These are phyloP conservation scores for Trinectes maculatus DNA, from an alignment of 2,113 vertebrate genomes.

Conservation along the genomic window DNA sequence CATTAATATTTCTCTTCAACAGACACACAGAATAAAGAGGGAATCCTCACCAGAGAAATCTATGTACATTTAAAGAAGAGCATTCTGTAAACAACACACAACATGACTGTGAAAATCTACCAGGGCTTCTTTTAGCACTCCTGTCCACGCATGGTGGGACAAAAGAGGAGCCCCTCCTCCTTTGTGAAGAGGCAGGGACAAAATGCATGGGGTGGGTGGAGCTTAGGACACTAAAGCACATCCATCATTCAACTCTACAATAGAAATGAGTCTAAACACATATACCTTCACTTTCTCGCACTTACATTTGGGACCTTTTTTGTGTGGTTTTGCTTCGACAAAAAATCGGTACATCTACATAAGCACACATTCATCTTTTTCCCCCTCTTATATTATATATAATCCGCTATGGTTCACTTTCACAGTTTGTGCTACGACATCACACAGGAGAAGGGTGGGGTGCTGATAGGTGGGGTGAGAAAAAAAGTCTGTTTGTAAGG, in stretches of 20 bases:
- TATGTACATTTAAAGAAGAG: slow-evolving; percentile 90
- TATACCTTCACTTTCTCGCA: slow-evolving; percentile 66
- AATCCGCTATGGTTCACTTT: slow-evolving; percentile 90
- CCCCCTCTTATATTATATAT: slow-evolving; percentile 48
- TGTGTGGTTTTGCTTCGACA: slow-evolving; percentile 80
- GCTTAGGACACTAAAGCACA: slow-evolving; percentile 87
- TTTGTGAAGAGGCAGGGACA: slow-evolving; percentile 36
- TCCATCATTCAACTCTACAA: slow-evolving; percentile 90
- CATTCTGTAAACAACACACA: slow-evolving; percentile 86
- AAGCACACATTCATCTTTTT: slow-evolving; percentile 83
- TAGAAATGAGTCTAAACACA: slow-evolving; percentile 85
- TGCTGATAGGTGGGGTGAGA: slow-evolving; percentile 79
- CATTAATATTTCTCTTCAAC: slow-evolving; percentile 83
- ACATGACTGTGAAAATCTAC: slow-evolving; percentile 76
- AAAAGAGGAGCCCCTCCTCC: slow-evolving; percentile 52
- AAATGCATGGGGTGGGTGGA: slow-evolving; percentile 74
- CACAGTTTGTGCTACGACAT: slow-evolving; percentile 96
- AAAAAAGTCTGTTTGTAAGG: slow-evolving; percentile 80
- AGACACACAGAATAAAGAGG: slow-evolving; percentile 87
- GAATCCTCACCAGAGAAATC: slow-evolving; percentile 83
- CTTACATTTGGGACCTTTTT: slow-evolving; percentile 55
- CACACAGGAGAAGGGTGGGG: slow-evolving; percentile 83
- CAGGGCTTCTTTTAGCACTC: slow-evolving; percentile 37
- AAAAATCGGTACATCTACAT: slow-evolving; percentile 91
- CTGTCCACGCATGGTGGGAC: slow-evolving; percentile 46